Conservation (phyloP, 2,113 vertebrate species). For the Fregetta grallaria region DNA sequence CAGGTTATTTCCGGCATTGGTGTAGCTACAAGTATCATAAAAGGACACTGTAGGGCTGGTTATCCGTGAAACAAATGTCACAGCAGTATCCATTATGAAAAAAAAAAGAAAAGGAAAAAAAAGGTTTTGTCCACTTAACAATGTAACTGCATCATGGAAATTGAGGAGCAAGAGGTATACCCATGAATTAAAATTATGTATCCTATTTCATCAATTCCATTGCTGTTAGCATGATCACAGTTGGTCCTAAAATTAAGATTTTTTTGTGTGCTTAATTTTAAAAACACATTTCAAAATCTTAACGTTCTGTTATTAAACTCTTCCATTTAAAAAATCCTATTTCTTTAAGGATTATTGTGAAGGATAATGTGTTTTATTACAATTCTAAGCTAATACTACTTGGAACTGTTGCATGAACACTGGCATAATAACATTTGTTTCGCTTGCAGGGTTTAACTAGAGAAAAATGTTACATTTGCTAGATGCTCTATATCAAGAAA, state of each 20-base stretch:
- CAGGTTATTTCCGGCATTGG: neutral
- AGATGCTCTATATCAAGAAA: slow-evolving; percentile 15
- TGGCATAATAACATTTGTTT: neutral
- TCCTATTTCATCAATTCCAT: neutral
- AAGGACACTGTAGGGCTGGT: neutral
- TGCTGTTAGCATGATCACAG: neutral
- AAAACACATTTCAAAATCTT: neutral
- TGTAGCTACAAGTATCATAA: neutral
- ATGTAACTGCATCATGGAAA: neutral
- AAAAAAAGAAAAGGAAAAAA: neutral
- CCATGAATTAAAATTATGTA: neutral
- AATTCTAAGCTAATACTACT: neutral
- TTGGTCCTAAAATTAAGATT: neutral
- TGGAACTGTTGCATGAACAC: neutral
- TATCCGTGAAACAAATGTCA: neutral
- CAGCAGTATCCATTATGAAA: neutral
- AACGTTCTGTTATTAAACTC: neutral
- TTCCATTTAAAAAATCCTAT: neutral
- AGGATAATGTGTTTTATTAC: neutral
- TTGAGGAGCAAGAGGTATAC: neutral
- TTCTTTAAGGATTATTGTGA: slow-evolving; percentile 39
- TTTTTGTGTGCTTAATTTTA: neutral
- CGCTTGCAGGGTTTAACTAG: slow-evolving; percentile 8
- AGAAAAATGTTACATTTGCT: slow-evolving; percentile 22
- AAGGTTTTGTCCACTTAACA: neutral